A percentile compares a stretch with the other conserved stretches of the same genome.
phyloP scores from a whole-genome alignment of 1,140 invertebrate genomes.

The Theocolax elegans region DNA sequence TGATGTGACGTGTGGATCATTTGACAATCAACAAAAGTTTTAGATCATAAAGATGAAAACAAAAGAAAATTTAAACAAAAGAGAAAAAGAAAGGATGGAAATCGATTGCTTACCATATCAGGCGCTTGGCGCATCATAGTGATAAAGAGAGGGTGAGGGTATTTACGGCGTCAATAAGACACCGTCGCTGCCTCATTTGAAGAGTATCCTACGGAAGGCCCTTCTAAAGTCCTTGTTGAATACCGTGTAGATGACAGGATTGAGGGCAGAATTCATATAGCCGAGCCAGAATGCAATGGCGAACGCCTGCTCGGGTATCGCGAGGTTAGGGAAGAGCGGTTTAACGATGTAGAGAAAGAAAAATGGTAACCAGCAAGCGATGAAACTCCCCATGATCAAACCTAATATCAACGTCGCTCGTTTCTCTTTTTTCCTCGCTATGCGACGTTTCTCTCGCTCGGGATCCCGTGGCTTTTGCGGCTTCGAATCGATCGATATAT shows the following conservation, averaged over 20 bases:
- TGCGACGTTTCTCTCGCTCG: constrained; percentile 90
- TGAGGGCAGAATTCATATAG: constrained; percentile 98
- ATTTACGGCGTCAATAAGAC: constrained; percentile 23
- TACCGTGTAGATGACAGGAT: constrained; percentile 98
- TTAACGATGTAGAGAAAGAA: constrained; percentile 94
- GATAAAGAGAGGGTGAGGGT: no score
- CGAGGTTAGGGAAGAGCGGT: constrained; percentile 80
- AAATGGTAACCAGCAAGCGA: constrained; percentile 98
- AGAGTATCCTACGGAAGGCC: constrained; percentile 93
- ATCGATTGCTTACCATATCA: no score
- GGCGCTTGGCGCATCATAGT: no score
- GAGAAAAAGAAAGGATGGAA: no score
- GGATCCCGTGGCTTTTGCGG: constrained; percentile 84
- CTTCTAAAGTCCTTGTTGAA: constrained; percentile 98
- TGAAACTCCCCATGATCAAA: constrained; percentile 98
- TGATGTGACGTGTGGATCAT: no score
- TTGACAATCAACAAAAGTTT: no score
- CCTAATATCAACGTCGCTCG: constrained; percentile 96
- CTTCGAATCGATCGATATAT: constrained; percentile 58
- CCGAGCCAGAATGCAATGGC: constrained; percentile 98
- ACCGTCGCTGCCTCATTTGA: constrained; percentile 78
- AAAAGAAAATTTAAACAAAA: no score
- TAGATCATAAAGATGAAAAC: no score
- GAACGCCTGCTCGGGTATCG: constrained; percentile 87
- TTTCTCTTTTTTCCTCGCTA: constrained; percentile 97